Evolutionary conservation across 1,140 invertebrate genomes (phyloP).

Genomic region (Solen grandis): DNA sequence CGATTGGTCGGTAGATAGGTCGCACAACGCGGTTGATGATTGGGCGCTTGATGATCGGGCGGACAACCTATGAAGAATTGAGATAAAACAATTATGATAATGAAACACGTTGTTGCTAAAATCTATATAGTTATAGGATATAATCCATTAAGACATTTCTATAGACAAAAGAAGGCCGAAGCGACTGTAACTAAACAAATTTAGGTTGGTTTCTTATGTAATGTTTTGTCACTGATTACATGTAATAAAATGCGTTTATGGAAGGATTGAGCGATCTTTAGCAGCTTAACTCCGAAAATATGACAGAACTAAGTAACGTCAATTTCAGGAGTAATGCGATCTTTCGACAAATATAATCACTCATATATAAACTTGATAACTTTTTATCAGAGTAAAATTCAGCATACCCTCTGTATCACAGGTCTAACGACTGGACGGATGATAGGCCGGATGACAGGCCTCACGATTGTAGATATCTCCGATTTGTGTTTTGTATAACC

Average conservation of each 20-base stretch:
- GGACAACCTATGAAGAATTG: slow-evolving; percentile 26
- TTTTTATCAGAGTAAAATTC: background rate
- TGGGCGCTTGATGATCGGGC: slow-evolving; percentile 34
- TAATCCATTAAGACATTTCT: background rate
- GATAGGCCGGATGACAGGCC: slow-evolving; percentile 27
- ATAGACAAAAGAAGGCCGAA: background rate
- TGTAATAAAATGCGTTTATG: background rate
- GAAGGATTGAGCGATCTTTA: background rate
- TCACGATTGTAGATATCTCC: slow-evolving; percentile 21
- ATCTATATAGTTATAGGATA: background rate
- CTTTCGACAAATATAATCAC: too few relatives aligned
- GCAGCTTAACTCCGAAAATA: background rate
- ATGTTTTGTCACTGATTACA: background rate
- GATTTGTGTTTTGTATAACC: slow-evolving; percentile 28
- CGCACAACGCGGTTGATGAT: slow-evolving; percentile 14
- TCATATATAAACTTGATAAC: background rate
- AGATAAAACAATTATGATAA: background rate
- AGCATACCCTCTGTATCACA: slow-evolving; percentile 36
- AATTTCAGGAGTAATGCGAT: background rate
- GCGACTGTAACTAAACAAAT: background rate
- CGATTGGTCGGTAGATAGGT: too few relatives aligned
- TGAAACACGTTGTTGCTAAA: background rate
- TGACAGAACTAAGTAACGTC: background rate
- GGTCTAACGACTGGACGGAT: slow-evolving; percentile 28
- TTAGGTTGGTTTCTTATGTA: too few relatives aligned